phyloP scores from a whole-genome alignment of 2,888 invertebrate species.

The Synergus umbraculus region DNA sequence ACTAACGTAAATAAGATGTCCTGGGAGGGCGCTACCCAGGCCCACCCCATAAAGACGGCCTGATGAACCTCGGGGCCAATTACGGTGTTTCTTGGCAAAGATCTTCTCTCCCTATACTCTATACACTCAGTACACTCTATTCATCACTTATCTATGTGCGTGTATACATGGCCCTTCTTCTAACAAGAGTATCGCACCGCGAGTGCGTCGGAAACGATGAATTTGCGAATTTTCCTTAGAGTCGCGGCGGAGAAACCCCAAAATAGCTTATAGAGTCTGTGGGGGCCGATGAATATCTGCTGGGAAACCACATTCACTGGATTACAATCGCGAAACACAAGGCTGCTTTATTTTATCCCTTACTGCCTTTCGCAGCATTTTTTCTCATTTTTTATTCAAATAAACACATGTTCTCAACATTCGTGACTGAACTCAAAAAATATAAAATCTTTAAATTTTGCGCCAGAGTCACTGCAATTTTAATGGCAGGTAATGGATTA shows the following conservation, averaged over 20 bases:
- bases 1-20: conserved; percentile 77
- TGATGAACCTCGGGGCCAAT: conserved; percentile 63
- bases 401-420: neutral
- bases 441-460: no score
- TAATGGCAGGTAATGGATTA: no score
- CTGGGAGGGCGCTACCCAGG: conserved; percentile 56
- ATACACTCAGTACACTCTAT: conserved; percentile 53
- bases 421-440: no score
- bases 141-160: conserved; percentile 33
- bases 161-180: conserved; percentile 46
- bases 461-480: no score
- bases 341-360: conserved; percentile 8
- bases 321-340: conserved; percentile 15
- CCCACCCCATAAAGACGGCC: conserved; percentile 56
- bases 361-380: neutral
- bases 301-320: conserved; percentile 32
- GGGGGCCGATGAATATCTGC: conserved; percentile 29
- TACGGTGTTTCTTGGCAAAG: conserved; percentile 56
- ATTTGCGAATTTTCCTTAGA: conserved; percentile 65
- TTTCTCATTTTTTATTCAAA: neutral
- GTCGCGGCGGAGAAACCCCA: conserved; percentile 42
- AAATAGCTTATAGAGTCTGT: conserved; percentile 44
- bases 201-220: conserved; percentile 62
- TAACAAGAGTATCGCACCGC: conserved; percentile 36
- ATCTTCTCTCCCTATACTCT: conserved; percentile 49